Base-by-base conservation (phyloP, 2,888 invertebrate species). In the Plebejus melissa region DNA sequence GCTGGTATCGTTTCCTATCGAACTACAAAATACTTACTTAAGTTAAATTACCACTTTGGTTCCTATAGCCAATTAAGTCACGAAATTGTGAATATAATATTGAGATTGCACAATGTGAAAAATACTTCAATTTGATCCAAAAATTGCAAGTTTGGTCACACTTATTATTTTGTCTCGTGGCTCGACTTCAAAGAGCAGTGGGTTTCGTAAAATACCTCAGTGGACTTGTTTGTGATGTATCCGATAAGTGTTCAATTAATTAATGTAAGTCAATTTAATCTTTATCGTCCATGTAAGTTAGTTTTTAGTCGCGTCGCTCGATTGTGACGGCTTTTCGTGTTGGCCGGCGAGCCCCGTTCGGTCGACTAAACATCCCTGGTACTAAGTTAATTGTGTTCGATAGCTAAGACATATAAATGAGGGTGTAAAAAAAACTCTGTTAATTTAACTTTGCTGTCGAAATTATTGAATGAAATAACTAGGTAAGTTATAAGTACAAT, bases 211-310 rank as follows among this genome's bases (percentile, higher is more conserved):
- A 90, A 88, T 65, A 93, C 92, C 92, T 93, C 93, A 91, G 89
- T 89, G 90, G 87, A 89, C 88, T 70, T 90, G 85, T 89, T 89
- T 93, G 92, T 93, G 91, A 88, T 90, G 89, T 93, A 93, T 92
- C 92, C 92, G 87, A 86, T 93, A 93, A 91, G 93, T 93, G 93
- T 93, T 93, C 93, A 92, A 87, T 87, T 86, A 88, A 90, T 84
- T 88, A 88, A 84, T 82, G 80, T 90, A 90, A 88, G 91, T 92
- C 88, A 91, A 90, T 90, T 91, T 88, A 89, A 87, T 86, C 85
- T 85, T 90, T 89, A 87, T 85, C 89, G 90, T 91, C 90, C 89
- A 88, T 86, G 82, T 82, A 80, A 79, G 79, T 81, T 82, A 77
- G 79, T 74, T 79, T 75, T 75, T 79, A 77, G 76, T 76, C 79